These are phyloP conservation scores for Thunnus maccoyii DNA, from an alignment of 2,113 vertebrate genomes.

Conservation along the genomic window DNA sequence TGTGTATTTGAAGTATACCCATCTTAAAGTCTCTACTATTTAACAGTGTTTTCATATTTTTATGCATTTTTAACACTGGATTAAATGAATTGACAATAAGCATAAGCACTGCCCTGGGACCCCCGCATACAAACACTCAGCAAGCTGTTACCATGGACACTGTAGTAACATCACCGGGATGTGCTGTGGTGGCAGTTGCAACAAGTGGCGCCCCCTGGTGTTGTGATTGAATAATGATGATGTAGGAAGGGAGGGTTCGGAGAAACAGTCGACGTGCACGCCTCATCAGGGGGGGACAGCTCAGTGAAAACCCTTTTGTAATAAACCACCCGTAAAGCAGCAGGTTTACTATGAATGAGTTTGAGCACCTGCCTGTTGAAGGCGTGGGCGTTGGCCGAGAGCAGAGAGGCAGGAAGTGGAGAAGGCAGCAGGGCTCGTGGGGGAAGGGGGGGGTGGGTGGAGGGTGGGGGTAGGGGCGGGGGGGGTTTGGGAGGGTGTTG, in stretches of 20 bases:
- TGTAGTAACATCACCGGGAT: neutral
- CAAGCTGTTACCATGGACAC: slow-evolving; percentile 1
- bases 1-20: slow-evolving; percentile 77
- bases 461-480: neutral
- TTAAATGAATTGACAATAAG: slow-evolving; percentile 70
- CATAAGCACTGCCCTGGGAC: slow-evolving; percentile 79
- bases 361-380: slow-evolving; percentile 83
- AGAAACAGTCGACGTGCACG: slow-evolving; percentile 66
- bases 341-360: slow-evolving; percentile 90
- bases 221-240: neutral
- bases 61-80: slow-evolving; percentile 77
- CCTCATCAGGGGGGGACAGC: slow-evolving; percentile 79
- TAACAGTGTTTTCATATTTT: slow-evolving; percentile 61
- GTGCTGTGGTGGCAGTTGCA: slow-evolving; percentile 17
- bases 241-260: neutral
- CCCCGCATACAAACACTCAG: slow-evolving; percentile 13
- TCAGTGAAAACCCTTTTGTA: slow-evolving; percentile 86
- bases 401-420: neutral
- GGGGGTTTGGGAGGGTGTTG: slow-evolving; percentile 23
- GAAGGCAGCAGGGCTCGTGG: no score
- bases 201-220: slow-evolving; percentile 40
- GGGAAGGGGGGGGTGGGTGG: no score
- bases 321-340: slow-evolving; percentile 88
- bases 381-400: slow-evolving; percentile 74
- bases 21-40: slow-evolving; percentile 71